Evolutionary conservation across 2,888 invertebrate genomes (phyloP), one percentile per base, ranked within the genome.

Genomic region (Aleiodes alternator): DNA sequence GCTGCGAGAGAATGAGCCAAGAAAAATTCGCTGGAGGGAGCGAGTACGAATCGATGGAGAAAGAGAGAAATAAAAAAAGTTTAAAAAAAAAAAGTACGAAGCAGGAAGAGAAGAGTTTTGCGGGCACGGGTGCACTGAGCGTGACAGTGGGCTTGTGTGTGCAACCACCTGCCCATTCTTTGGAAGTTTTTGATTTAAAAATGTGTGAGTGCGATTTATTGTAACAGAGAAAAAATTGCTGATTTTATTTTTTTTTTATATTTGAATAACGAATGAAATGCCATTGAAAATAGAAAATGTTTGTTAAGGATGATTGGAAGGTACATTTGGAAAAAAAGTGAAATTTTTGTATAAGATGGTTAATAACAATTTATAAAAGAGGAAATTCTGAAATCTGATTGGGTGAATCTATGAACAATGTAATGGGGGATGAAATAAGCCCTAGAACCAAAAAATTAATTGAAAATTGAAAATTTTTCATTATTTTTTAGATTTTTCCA

Each of bases 161-260:
- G 76, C 81, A 84, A 80, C 86, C 89, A 89, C 88, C 88, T 89
- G 89, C 88, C 85, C 87, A 86, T 88, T 88, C 87, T 83, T 84
- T 83, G 83, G 74, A 72, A 78, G 76, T 78, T 73, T 75, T 68
- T 73, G 76, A 74, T 74, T 43, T 69, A 53, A 61, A 57, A 56
- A 72, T 70, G 69, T 70, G 69, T 66, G 55, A 71, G 51, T 69
- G 38, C 59, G 70, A 71, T 31, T 43, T 14, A 68, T 72, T 57
- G 59, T 5, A 69, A 70, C 56, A 57, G 1, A 23, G 23, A 23
- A 57, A 43, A 53, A 68, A 14, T 12, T 50, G 59, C 75, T 77
- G 76, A 78, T 78, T 80, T 31, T 23, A 23, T 57, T 31, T 31
- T 29, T 55, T 55, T 14, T 56, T 56, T 76, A 76, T 74, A n/a